Evolutionary conservation across 92 coral and sea anemone genomes (phyloP).

Genomic region (Galaxea fascicularis): DNA sequence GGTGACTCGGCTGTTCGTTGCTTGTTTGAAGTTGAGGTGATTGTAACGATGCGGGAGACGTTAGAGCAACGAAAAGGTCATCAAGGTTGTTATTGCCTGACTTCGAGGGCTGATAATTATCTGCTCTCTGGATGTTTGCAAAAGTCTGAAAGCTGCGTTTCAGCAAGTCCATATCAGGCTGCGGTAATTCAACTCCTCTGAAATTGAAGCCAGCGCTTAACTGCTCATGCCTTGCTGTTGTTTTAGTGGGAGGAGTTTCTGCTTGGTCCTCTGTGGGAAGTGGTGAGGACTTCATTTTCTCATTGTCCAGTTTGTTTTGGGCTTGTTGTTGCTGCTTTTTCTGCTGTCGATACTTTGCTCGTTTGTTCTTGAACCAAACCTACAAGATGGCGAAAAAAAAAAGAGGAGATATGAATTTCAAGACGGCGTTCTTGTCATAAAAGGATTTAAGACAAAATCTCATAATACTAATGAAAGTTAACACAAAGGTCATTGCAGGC

Average conservation of each 20-base stretch:
- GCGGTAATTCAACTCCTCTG: constrained; percentile 36
- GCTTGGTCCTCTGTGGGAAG: constrained; percentile 6
- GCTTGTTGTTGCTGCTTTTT: constrained; percentile 78
- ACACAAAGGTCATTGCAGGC: no score
- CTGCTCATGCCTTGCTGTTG: neutral
- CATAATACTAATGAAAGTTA: no score
- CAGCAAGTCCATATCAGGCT: constrained; percentile 12
- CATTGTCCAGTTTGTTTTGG: constrained; percentile 71
- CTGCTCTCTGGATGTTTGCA: constrained; percentile 13
- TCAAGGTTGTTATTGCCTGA: constrained; percentile 27
- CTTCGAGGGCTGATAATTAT: constrained; percentile 19
- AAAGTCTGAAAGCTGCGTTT: neutral
- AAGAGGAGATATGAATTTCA: no score
- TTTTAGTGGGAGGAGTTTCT: neutral
- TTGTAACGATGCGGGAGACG: neutral
- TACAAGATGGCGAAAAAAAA: constrained; percentile 4
- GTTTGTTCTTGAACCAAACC: constrained; percentile 98
- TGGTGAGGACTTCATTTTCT: constrained; percentile 46
- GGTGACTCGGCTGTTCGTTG: constrained; percentile 1
- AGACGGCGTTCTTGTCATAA: neutral
- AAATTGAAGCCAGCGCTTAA: neutral
- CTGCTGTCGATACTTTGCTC: constrained; percentile 92
- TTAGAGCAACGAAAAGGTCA: constrained; percentile 4
- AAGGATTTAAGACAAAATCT: no score
- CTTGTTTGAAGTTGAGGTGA: constrained; percentile 1